Evolutionary conservation across 2,888 invertebrate species (phyloP).

Genomic region (Leptarthrus brevirostris): DNA sequence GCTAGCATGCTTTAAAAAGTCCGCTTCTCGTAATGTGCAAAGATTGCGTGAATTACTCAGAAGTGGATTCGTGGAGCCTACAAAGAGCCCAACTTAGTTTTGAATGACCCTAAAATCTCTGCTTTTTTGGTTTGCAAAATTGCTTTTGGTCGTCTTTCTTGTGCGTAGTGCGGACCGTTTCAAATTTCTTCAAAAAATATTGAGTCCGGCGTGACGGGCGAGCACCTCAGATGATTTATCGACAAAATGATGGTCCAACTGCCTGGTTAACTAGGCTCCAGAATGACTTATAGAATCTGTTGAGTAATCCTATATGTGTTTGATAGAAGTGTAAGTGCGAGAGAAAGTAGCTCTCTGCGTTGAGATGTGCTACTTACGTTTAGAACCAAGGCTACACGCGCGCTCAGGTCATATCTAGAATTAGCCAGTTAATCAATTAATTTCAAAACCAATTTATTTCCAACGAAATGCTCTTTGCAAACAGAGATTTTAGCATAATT

Average conservation of each 20-base stretch:
- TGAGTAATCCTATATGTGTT: background rate
- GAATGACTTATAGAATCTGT: background rate
- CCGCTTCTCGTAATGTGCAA: background rate
- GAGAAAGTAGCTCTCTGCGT: background rate
- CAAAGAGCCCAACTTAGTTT: background rate
- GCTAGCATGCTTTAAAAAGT: background rate
- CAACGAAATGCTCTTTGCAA: no score
- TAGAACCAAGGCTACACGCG: no score
- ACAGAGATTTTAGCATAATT: no score
- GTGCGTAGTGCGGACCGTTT: constrained; percentile 10
- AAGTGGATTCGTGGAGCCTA: background rate
- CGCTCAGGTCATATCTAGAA: no score
- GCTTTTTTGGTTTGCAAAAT: background rate
- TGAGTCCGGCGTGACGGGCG: background rate
- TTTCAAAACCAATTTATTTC: no score
- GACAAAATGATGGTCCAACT: background rate
- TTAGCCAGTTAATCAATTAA: no score
- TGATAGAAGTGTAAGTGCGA: background rate
- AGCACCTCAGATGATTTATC: background rate
- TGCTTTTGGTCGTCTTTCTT: background rate
- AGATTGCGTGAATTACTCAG: constrained; percentile 11
- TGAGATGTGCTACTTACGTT: no score
- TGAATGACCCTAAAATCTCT: background rate
- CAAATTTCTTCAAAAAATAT: background rate
- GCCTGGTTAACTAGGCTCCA: background rate